These are phyloP conservation scores for Acipenser transmontanus DNA, from an alignment of 2,797 vertebrate species.

Conservation along the genomic window DNA sequence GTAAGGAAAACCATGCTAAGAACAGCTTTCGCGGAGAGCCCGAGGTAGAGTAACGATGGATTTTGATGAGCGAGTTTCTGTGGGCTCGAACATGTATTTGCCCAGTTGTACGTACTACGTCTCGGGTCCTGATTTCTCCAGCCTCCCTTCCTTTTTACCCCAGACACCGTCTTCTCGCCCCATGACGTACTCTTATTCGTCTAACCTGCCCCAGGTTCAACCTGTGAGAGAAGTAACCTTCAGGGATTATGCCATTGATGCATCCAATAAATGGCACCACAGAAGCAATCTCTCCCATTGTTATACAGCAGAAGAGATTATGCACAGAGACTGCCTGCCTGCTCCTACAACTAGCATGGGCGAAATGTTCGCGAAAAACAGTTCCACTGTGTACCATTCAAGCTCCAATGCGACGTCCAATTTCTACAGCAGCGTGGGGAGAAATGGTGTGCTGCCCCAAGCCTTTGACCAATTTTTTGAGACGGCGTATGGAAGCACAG, in stretches of 20 bases:
- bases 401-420: constrained; percentile 73
- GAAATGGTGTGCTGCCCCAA: constrained; percentile 94
- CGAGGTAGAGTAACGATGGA: constrained; percentile 92
- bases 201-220: constrained; percentile 92
- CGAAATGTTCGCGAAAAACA: constrained; percentile 85
- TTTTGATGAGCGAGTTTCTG: constrained; percentile 97
- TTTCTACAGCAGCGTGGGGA: constrained; percentile 84
- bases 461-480: constrained; percentile 98
- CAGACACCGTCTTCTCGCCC: constrained; percentile 95
- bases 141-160: constrained; percentile 94
- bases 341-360: constrained; percentile 69
- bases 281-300: constrained; percentile 86
- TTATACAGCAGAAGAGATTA: constrained; percentile 86
- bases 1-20: constrained; percentile 84
- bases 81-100: constrained; percentile 97
- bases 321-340: constrained; percentile 91
- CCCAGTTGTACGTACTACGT: constrained; percentile 99
- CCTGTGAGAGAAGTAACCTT: constrained; percentile 96
- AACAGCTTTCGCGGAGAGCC: constrained; percentile 76
- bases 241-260: constrained; percentile 95
- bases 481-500: constrained; percentile 79
- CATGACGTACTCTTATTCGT: constrained; percentile 91
- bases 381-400: constrained; percentile 72
- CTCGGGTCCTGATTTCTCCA: constrained; percentile 93
- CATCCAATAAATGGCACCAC: constrained; percentile 94